phyloP scores from a whole-genome alignment of 2,797 vertebrate species.

The Myotis pilosus region DNA sequence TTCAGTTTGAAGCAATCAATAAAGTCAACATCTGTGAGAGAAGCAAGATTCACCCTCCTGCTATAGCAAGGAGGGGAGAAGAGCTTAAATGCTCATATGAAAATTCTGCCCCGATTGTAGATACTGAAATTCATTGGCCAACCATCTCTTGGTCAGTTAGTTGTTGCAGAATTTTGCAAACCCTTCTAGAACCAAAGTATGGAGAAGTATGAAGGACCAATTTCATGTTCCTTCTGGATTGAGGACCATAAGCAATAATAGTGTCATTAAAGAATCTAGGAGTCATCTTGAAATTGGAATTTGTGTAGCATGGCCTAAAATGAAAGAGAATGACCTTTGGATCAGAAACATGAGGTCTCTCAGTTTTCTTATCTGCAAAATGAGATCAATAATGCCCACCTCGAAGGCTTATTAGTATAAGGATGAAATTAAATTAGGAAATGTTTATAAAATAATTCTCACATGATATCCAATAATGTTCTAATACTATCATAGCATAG shows the following conservation, averaged over 20 bases:
- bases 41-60: neutral
- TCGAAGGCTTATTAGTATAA: neutral
- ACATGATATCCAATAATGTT: neutral
- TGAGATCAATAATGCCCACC: neutral
- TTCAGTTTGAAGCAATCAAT: neutral
- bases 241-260: neutral
- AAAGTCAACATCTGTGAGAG: neutral
- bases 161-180: neutral
- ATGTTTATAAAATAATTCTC: constrained; percentile 35
- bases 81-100: neutral
- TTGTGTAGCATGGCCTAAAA: neutral
- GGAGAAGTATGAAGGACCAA: neutral
- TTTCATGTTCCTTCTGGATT: neutral
- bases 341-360: neutral
- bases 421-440: neutral
- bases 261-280: neutral
- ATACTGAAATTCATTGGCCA: neutral
- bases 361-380: neutral
- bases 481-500: neutral
- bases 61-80: neutral
- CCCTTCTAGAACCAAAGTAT: neutral
- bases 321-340: neutral
- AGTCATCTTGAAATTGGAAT: neutral
- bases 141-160: neutral
- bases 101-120: neutral